Percentiles rank a stretch among this genome's conserved stretches.
Evolutionary conservation across 2,888 invertebrate genomes (phyloP).

Genomic region (Diaprepes abbreviatus): DNA sequence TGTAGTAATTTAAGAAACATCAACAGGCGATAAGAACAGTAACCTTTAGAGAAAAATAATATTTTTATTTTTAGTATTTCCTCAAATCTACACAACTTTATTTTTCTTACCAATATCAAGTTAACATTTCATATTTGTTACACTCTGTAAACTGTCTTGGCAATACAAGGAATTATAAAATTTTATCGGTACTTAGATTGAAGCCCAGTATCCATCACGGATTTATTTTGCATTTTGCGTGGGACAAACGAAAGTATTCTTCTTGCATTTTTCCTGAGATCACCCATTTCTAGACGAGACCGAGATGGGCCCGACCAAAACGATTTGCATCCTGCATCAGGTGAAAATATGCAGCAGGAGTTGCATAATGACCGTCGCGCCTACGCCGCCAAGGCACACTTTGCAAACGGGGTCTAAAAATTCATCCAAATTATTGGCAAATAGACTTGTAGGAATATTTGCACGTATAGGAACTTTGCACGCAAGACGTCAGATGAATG

Average conservation of each 20-base stretch:
- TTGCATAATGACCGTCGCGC: slow-evolving; percentile 45
- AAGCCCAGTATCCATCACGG: slow-evolving; percentile 26
- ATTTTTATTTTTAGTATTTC: too few species aligned
- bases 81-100: too few species aligned
- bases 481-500: neutral
- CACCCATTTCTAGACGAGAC: slow-evolving; percentile 47
- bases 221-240: slow-evolving; percentile 25
- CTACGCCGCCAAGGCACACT: slow-evolving; percentile 17
- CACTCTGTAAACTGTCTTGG: neutral
- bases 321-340: slow-evolving; percentile 46
- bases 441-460: neutral
- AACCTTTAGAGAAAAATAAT: too few species aligned
- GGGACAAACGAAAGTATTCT: slow-evolving; percentile 42
- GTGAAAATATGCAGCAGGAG: slow-evolving; percentile 46
- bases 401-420: slow-evolving; percentile 16
- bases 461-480: neutral
- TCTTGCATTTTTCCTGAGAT: slow-evolving; percentile 36
- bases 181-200: neutral
- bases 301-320: slow-evolving; percentile 36
- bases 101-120: too few species aligned
- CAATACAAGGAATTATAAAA: neutral
- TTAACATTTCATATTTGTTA: too few species aligned
- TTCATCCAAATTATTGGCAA: slow-evolving; percentile 16
- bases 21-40: too few species aligned
- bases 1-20: too few species aligned